phyloP scores from a whole-genome alignment of 2,797 vertebrate genomes.

The Halcyon badia region DNA sequence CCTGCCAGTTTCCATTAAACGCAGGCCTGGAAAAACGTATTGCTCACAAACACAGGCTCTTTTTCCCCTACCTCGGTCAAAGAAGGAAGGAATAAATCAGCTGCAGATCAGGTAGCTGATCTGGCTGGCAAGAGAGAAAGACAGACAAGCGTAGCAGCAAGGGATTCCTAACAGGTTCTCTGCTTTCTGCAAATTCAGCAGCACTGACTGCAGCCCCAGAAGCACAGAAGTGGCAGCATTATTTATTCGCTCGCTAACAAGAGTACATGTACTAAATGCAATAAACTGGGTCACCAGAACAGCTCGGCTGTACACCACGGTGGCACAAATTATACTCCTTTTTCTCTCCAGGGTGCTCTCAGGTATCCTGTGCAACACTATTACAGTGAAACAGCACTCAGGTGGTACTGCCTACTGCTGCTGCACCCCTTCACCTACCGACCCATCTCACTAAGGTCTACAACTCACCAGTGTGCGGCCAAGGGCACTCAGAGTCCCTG shows the following conservation, averaged over 20 bases:
- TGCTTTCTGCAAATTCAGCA: neutral
- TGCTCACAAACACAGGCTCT: neutral
- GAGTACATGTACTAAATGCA: rapidly evolving
- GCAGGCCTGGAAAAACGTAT: neutral
- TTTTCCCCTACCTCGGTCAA: neutral
- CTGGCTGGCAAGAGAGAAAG: neutral
- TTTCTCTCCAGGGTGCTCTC: rapidly evolving
- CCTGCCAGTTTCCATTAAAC: neutral
- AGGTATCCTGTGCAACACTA: neutral
- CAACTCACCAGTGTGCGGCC: neutral
- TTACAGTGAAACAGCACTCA: neutral
- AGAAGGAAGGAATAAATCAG: neutral
- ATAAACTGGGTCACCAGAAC: neutral
- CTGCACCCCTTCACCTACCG: neutral
- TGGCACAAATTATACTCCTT: neutral
- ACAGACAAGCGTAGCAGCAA: neutral
- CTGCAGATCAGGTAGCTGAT: neutral
- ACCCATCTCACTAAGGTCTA: neutral
- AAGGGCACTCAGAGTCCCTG: neutral
- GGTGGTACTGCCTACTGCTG: neutral
- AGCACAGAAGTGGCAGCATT: neutral
- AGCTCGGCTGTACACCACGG: neutral
- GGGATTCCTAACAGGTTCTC: neutral
- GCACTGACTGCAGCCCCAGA: neutral
- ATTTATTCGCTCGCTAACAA: neutral